Conservation (phyloP, 2,113 vertebrate genomes). For the Bathybates hornii region DNA sequence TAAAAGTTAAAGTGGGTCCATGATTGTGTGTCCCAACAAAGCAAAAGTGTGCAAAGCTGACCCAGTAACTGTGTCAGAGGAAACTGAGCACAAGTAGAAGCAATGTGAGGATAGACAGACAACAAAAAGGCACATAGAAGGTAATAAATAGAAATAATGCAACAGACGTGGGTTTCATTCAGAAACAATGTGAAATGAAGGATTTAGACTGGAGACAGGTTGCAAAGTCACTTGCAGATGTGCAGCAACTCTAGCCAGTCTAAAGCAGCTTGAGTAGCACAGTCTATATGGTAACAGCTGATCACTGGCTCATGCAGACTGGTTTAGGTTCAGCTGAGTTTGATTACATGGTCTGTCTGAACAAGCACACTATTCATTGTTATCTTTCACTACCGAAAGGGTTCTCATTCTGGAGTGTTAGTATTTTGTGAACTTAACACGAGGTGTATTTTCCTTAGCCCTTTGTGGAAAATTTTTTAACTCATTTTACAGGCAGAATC, state of each 20-base stretch:
- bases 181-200: background rate
- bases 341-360: background rate
- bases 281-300: background rate
- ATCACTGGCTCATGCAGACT: background rate
- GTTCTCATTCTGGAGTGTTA: background rate
- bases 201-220: background rate
- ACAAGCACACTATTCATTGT: background rate
- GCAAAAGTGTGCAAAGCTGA: background rate
- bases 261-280: background rate
- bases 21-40: background rate
- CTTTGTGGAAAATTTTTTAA: too few species aligned
- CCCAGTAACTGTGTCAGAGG: background rate
- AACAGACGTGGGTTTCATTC: background rate
- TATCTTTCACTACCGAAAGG: background rate
- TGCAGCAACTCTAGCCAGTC: background rate
- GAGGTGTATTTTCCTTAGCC: background rate
- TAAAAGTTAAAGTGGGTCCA: background rate
- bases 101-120: background rate
- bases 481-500: too few species aligned
- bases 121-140: background rate
- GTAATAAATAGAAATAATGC: background rate
- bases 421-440: background rate
- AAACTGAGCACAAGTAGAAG: background rate
- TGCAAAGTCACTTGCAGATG: background rate
- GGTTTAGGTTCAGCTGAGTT: background rate